Conservation (phyloP, 2,888 invertebrate genomes). For the Chymomyza caudatula region DNA sequence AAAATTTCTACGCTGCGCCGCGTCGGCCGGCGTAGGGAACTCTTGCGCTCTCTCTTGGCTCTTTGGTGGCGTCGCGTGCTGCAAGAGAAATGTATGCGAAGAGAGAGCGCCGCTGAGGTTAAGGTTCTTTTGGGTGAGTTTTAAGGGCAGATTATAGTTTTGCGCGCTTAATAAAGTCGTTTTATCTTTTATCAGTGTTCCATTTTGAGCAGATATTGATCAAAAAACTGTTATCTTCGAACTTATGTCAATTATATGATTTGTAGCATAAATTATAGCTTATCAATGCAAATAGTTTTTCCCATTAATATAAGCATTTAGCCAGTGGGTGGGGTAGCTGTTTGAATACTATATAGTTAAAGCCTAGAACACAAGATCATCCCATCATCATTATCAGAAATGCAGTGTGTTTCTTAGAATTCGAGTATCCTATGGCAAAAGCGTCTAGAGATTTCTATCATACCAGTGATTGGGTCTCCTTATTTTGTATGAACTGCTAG, state of each 20-base stretch:
- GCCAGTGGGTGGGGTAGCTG: too few species aligned
- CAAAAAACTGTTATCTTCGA: background rate
- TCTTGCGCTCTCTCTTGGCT: constrained; percentile 9
- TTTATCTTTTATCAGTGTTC: background rate
- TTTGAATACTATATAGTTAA: too few species aligned
- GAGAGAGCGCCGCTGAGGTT: too few species aligned
- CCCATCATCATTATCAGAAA: too few species aligned
- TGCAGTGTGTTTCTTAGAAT: too few species aligned
- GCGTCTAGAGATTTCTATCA: too few species aligned
- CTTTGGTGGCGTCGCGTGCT: background rate
- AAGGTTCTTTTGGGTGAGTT: background rate
- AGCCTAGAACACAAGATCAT: too few species aligned
- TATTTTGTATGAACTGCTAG: too few species aligned
- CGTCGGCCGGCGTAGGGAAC: background rate
- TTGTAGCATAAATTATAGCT: background rate
- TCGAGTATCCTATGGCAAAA: too few species aligned
- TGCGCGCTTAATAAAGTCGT: background rate
- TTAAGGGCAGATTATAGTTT: background rate
- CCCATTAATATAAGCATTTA: background rate
- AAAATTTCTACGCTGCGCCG: constrained; percentile 1
- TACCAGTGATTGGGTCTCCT: too few species aligned
- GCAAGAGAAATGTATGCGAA: too few species aligned
- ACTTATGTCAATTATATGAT: background rate
- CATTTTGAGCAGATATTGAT: background rate
- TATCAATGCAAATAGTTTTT: background rate